Base-by-base conservation (phyloP, 2,113 vertebrate species). In the Pelmatolapia mariae region DNA sequence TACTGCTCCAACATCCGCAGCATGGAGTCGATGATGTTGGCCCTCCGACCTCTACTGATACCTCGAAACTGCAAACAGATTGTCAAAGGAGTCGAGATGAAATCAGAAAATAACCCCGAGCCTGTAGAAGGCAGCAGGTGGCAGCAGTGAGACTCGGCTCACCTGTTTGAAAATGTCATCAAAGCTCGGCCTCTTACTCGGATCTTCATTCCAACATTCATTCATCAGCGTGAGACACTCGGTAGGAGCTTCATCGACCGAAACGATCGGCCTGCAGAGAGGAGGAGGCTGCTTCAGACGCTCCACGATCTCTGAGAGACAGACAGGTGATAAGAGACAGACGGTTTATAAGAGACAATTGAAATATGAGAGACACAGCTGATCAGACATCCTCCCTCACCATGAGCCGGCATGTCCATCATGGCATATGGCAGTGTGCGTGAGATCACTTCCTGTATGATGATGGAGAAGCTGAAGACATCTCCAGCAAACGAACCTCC, bases 381-480 rank as follows among this genome's bases (percentile, higher is more conserved):
- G 5, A 3, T 47, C 68, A 53, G 56, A 4, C 19, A 24, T 31
- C n/a, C 43, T 29, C 15, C 66, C 92, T 95, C 94, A 98, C 98
- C 98, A 1, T 96, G 92, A 0, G 97, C 83, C 0, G 94, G 93
- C 94, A 98, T 95, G 45, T 97, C 97, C 95, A 98, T 92, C 97
- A 97, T 98, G 90, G 97, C 97, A 2, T 97, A 98, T 2, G 98
- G 98, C 1, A 90, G 18, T 1, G 95, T 96, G 10, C 98, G 94
- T 57, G 97, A 96, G 84, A 98, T 97, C 4, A 98, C 97, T 92
- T 98, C 98, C 94, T 98, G 98, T 92, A 97, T 97, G 91, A 98
- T 97, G 94, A 98, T 97, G 11, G 96, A 94, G 68, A 98, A 94
- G 80, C 97, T 97, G 89, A 96, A 98, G n/a, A 98, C 86, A 1